Evolutionary conservation across 1,140 invertebrate species (phyloP).

Genomic region (Drosophila bifasciata): DNA sequence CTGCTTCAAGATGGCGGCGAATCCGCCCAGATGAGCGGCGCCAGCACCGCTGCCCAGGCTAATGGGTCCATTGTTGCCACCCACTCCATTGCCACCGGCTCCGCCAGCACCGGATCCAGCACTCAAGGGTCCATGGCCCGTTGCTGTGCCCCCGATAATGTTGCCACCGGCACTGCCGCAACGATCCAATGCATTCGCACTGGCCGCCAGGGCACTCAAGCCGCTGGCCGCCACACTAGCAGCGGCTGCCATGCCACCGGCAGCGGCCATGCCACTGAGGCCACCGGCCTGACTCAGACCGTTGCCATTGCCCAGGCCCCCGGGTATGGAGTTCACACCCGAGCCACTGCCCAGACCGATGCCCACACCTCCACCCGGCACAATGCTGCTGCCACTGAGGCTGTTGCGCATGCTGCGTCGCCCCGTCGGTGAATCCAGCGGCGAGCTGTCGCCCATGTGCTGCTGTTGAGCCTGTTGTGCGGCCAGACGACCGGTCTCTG

Average conservation of each 20-base stretch:
- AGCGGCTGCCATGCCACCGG: slow-evolving; percentile 64
- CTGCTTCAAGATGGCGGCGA: slow-evolving; percentile 76
- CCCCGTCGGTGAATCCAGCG: slow-evolving; percentile 76
- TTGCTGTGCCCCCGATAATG: slow-evolving; percentile 65
- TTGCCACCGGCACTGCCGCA: slow-evolving; percentile 75
- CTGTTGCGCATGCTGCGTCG: slow-evolving; percentile 82
- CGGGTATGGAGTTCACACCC: slow-evolving; percentile 36
- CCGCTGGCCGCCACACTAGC: slow-evolving; percentile 69
- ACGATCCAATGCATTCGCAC: slow-evolving; percentile 65
- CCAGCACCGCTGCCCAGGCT: slow-evolving; percentile 73
- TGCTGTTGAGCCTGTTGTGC: slow-evolving; percentile 87
- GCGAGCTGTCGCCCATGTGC: slow-evolving; percentile 78
- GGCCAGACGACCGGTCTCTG: slow-evolving; percentile 90
- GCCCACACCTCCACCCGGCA: slow-evolving; percentile 43
- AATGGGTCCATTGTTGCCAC: slow-evolving; percentile 69
- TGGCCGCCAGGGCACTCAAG: slow-evolving; percentile 62
- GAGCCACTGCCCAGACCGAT: slow-evolving; percentile 23
- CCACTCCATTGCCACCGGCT: slow-evolving; percentile 80
- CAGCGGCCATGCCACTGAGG: slow-evolving; percentile 75
- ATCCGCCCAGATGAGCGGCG: slow-evolving; percentile 68
- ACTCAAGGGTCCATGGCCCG: slow-evolving; percentile 47
- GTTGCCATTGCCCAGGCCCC: slow-evolving; percentile 59
- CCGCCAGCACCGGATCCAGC: slow-evolving; percentile 38
- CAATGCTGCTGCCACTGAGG: slow-evolving; percentile 56
- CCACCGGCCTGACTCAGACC: slow-evolving; percentile 62